These are phyloP conservation scores for Glyptemys insculpta DNA, from an alignment of 2,797 vertebrate genomes.

Conservation along the genomic window DNA sequence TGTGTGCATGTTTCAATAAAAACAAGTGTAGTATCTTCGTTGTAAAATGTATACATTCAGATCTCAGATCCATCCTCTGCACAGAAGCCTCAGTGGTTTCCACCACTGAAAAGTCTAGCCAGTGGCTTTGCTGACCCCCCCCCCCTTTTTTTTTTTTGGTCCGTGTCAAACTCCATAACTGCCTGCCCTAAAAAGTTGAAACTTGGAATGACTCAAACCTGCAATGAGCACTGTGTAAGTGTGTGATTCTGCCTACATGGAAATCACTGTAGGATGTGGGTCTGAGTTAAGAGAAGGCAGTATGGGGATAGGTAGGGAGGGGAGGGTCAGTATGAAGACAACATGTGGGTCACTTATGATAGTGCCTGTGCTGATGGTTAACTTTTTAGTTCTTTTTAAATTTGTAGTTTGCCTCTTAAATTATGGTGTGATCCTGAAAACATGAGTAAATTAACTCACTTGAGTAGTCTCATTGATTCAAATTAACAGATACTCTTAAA, in stretches of 20 bases:
- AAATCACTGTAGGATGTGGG: not conserved
- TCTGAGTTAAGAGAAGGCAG: not conserved
- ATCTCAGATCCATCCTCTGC: not conserved
- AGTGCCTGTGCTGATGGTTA: not conserved
- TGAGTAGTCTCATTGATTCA: not conserved
- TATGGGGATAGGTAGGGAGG: not conserved
- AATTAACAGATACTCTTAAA: not conserved
- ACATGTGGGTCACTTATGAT: not conserved
- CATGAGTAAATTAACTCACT: not conserved
- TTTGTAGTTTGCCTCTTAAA: not conserved
- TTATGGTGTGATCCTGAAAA: not conserved
- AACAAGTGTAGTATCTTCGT: not conserved
- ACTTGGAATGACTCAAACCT: not conserved
- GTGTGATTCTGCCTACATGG: not conserved
- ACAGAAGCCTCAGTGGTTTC: not conserved
- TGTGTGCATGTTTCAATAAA: rapidly evolving
- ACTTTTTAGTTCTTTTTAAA: not conserved
- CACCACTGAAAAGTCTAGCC: not conserved
- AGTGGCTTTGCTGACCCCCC: not conserved
- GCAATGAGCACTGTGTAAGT: not conserved
- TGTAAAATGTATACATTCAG: rapidly evolving
- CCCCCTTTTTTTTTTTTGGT: not conserved
- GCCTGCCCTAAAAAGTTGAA: not conserved
- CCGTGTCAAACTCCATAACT: too few relatives aligned
- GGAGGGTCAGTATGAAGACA: not conserved